Evolutionary conservation across 2,113 vertebrate species (phyloP), one percentile per base, ranked within the genome.

Genomic region (Rhegmatorhina hoffmannsi): DNA sequence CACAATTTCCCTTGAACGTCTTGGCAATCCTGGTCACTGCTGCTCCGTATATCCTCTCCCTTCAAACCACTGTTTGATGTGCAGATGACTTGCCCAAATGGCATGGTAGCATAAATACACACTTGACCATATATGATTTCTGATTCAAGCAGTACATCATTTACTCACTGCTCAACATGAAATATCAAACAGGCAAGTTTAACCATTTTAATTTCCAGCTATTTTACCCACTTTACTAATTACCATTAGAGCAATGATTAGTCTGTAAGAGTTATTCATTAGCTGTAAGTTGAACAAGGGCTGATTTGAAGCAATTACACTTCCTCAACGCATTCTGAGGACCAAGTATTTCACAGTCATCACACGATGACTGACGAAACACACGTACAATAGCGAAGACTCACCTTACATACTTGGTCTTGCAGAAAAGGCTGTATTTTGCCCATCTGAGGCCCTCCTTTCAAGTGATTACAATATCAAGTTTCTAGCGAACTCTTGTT

Each of bases 211-310:
- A 96, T 95, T 96, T 87, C 70, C 55, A 63, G 68, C 84, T 93
- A 92, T 93, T 94, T 88, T 73, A 86, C 52, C 60, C 33, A 9
- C 60, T 96, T 92, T 84, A 83, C 72, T 95, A 86, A 92, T 86
- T 95, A 90, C 28, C 36, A 88, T 86, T 88, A 84, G n/a, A 67
- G 43, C 72, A 74, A 83, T 90, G 67, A 92, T 91, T 76, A 87
- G 63, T 87, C 86, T 85, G 63, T 90, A 92, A 76, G 75, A 94
- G 70, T 91, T 91, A 94, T 53, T 91, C 84, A 94, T 92, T 91
- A 91, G 75, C 78, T 83, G 5, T 64, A 83, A 82, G 72, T 63
- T 75, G 84, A 95, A 83, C 74, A 82, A 86, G 67, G 77, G 55
- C 34, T 91, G 59, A 92, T 85, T 87, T 82, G 90, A 90, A 64